phyloP scores from a whole-genome alignment of 2,888 invertebrate species.

The Autographa gamma region DNA sequence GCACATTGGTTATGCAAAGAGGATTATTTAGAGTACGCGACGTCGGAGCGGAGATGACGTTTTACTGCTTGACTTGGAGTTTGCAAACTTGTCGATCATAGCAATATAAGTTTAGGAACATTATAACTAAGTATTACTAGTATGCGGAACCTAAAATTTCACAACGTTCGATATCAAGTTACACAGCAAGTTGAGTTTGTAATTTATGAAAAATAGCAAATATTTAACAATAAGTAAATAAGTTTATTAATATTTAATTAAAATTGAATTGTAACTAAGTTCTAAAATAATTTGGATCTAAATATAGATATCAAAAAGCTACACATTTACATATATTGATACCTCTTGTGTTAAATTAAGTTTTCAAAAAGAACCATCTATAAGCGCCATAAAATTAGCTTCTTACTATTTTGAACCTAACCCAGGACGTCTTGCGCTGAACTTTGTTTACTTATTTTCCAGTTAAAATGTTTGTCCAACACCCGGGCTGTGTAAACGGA shows the following conservation, averaged over 20 bases:
- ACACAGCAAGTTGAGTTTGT: not conserved
- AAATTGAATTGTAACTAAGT: too few species aligned
- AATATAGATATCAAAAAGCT: too few species aligned
- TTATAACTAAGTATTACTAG: not conserved
- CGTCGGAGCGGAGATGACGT: slow-evolving; percentile 32
- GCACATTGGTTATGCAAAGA: slow-evolving; percentile 70
- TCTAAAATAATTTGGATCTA: too few species aligned
- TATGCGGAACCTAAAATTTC: slow-evolving; percentile 11
- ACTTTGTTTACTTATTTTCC: slow-evolving; percentile 57
- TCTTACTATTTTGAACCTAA: slow-evolving; percentile 7
- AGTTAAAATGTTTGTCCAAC: slow-evolving; percentile 56
- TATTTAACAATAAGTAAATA: too few species aligned
- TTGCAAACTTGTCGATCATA: slow-evolving; percentile 18
- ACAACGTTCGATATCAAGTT: not conserved
- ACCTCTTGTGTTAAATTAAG: too few species aligned
- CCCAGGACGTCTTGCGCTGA: slow-evolving; percentile 9
- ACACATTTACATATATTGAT: too few species aligned
- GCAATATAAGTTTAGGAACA: slow-evolving; percentile 12
- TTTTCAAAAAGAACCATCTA: too few species aligned
- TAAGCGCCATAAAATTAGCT: not conserved
- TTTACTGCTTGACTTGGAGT: slow-evolving; percentile 54
- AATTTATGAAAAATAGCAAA: not conserved
- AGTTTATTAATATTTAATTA: too few species aligned
- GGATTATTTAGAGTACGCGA: slow-evolving; percentile 64
- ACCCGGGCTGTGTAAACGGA: slow-evolving; percentile 56